Conservation (phyloP, 2,113 vertebrate genomes). For the Peromyscus leucopus region DNA sequence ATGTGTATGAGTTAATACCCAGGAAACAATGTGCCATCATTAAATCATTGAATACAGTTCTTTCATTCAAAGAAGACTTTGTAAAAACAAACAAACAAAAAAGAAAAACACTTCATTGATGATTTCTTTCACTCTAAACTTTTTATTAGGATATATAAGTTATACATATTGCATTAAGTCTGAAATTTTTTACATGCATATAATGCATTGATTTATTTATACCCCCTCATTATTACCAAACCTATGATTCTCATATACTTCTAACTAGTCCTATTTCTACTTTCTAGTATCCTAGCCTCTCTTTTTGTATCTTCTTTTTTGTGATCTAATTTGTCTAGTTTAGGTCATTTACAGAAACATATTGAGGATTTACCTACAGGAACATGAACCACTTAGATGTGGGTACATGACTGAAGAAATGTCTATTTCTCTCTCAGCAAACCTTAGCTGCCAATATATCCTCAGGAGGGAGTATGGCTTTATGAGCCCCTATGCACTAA, state of each 20-base stretch:
- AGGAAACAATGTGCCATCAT: background rate
- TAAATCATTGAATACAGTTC: background rate
- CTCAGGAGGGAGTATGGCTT: background rate
- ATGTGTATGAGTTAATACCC: background rate
- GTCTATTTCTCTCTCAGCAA: background rate
- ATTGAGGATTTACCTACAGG: background rate
- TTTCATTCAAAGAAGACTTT: background rate
- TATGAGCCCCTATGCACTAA: rapidly evolving
- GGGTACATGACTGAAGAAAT: background rate
- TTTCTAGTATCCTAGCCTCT: background rate
- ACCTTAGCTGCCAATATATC: background rate
- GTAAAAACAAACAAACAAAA: background rate
- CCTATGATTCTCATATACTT: background rate
- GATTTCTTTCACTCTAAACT: background rate
- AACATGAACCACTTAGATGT: background rate
- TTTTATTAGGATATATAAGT: background rate
- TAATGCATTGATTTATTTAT: background rate
- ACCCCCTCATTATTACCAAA: background rate
- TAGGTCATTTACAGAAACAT: background rate
- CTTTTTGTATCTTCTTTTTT: background rate
- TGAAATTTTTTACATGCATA: background rate
- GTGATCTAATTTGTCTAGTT: background rate
- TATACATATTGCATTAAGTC: background rate
- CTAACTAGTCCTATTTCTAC: background rate
- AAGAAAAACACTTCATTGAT: background rate